Percentiles rank a stretch among this genome's conserved stretches.
Evolutionary conservation across 2,888 invertebrate genomes (phyloP).

Genomic region (Blastobasis adustella): DNA sequence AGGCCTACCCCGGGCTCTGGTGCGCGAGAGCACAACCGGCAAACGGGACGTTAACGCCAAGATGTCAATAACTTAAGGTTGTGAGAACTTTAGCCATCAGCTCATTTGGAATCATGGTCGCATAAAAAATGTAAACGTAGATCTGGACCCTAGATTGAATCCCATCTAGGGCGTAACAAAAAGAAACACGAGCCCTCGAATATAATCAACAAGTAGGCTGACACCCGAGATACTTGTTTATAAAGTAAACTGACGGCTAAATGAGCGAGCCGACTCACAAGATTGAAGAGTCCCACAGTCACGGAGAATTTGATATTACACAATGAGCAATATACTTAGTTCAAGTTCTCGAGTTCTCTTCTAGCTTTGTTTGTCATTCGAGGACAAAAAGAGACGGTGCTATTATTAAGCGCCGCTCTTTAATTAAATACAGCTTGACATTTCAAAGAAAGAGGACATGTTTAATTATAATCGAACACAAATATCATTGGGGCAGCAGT

Average conservation of each 20-base stretch:
- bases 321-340: slow-evolving; percentile 9
- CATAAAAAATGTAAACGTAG: too few relatives aligned
- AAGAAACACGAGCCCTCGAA: background rate
- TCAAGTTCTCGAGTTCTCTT: slow-evolving; percentile 22
- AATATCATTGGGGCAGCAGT: slow-evolving; percentile 71
- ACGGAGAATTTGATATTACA: slow-evolving; percentile 7
- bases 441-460: slow-evolving; percentile 71
- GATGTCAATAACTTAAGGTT: too few relatives aligned
- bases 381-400: slow-evolving; percentile 45
- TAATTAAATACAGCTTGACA: slow-evolving; percentile 73
- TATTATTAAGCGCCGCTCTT: slow-evolving; percentile 54
- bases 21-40: too few relatives aligned
- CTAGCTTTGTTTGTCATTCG: slow-evolving; percentile 27
- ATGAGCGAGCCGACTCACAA: background rate
- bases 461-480: slow-evolving; percentile 71
- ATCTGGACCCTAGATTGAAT: too few relatives aligned
- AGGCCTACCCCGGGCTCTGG: too few relatives aligned
- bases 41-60: too few relatives aligned
- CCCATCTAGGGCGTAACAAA: too few relatives aligned
- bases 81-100: too few relatives aligned
- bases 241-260: slow-evolving; percentile 4
- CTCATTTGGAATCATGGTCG: too few relatives aligned
- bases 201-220: background rate
- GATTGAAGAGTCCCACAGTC: background rate
- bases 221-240: background rate